Conservation (phyloP, 2,113 vertebrate species). For the Hystrix cristata region DNA sequence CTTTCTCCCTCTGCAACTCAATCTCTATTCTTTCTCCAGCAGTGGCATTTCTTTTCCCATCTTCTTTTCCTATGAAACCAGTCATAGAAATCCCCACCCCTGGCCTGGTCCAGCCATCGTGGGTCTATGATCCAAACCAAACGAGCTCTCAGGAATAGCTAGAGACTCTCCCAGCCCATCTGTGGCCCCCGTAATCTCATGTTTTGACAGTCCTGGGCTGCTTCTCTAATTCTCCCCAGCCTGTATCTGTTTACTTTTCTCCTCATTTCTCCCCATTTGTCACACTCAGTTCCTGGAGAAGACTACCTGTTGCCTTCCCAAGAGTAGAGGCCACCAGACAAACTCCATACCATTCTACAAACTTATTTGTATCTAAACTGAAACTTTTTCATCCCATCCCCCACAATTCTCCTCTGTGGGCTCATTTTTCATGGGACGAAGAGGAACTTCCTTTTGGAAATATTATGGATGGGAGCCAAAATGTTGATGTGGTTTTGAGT, state of each 20-base stretch:
- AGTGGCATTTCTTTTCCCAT: not conserved
- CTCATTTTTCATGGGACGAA: constrained; percentile 9
- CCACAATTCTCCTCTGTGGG: not conserved
- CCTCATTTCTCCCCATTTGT: not conserved
- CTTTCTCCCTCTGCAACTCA: not conserved
- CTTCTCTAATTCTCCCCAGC: not conserved
- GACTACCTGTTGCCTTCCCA: not conserved
- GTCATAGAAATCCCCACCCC: not conserved
- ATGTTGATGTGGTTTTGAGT: not conserved
- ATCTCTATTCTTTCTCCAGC: not conserved
- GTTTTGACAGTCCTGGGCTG: not conserved
- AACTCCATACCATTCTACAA: not conserved
- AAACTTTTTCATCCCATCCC: not conserved
- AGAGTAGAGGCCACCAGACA: not conserved
- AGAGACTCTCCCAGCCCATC: not conserved
- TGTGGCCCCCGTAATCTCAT: not conserved
- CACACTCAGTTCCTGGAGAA: not conserved
- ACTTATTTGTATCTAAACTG: not conserved
- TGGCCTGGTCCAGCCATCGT: not conserved
- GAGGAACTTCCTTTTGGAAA: not conserved
- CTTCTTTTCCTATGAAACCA: not conserved
- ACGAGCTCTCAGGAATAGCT: not conserved
- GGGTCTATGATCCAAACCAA: not conserved
- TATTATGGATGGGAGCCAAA: not conserved
- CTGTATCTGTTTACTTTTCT: not conserved